Evolutionary conservation across 2,888 invertebrate species (phyloP), one percentile per base, ranked within the genome.

Genomic region (Nomada ruficornis): DNA sequence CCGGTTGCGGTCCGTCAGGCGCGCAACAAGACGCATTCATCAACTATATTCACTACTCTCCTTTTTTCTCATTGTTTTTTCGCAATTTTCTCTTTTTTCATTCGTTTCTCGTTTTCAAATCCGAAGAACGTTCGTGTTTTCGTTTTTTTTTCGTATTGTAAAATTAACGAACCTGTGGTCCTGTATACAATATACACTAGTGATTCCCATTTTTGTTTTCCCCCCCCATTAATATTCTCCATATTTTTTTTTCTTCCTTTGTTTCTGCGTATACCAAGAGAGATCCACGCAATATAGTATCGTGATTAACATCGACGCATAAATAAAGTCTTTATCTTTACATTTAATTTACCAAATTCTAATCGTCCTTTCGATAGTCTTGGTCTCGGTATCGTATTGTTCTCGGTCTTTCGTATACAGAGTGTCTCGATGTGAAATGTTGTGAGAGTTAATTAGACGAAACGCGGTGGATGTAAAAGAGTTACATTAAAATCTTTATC

Each of bases 151-250:
- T 78, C 76, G 65, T 79, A 85, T 79, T 83, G 88, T 83, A 87
- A 88, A 88, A 89, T 85, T 87, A 87, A 85, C 83, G 87, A 88
- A 89, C 87, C 89, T 64, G 82, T 84, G 88, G 87, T 85, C 85
- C 89, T 87, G 75, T 78, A 83, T 88, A 57, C 23, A 57, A 87
- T 88, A 77, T 79, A 86, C 86, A 83, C 80, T 85, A 88, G 76
- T 87, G 87, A 89, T 88, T 88, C 89, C 85, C 83, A 82, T 82
- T 77, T 71, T 79, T 57, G 64, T 67, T 69, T 57, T 15, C 26
- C 59, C 62, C 29, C 7, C 36, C n/a, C 59, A 54, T n/a, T 64
- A 29, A 54, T 65, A 67, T 36, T 72, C 20, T 29, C 55, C 20
- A n/a, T 78, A 47, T 15, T 15, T 47, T 80, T 75, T 78, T 68